Evolutionary conservation across 2,888 invertebrate genomes (phyloP), one percentile per base, ranked within the genome.

Genomic region (Belgica antarctica): DNA sequence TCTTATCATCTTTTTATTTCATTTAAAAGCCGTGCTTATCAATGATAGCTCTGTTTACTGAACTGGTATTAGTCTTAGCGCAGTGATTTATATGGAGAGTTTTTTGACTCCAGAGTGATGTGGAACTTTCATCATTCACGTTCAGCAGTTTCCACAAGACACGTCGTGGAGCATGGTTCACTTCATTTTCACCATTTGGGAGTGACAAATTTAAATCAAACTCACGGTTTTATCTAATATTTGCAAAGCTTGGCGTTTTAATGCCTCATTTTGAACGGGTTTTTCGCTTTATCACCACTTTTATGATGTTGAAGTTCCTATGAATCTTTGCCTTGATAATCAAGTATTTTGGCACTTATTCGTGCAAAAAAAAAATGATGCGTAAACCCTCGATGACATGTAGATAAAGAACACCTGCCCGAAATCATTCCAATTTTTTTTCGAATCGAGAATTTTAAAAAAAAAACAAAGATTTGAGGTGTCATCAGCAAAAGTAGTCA

Each of bases 61-160:
- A 59, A 27, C 59, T 59, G 59, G 59, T 59, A 25, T 59, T 59
- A 59, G 59, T 59, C 24, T 59, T 59, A 59, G 19, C 24, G 59
- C 24, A 59, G 59, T 59, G 59, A 59, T 59, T 59, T 59, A 59
- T 27, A 46, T 59, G 24, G n/a, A 25, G 17, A 59, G 25, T 59
- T 25, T 59, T 27, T 24, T 52, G 24, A 52, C 27, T 22, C 8
- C 8, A 27, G 10, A 10, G 2, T 52, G 59, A 59, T 59, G 24
- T 59, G 25, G 25, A 59, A 3, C 24, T 3, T 5, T 52, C 5
- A 41, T n/a, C 3, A 41, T 4, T 41, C 41, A 10, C 41, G 15
- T 12, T 46, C 46, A 46, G 46, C 46, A 52, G 22, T 15, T 15
- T 41, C 41, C n/a, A 41, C 22, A 19, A 12, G 19, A 52, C n/a